These are phyloP conservation scores for Psilopogon haemacephalus DNA, from an alignment of 2,113 vertebrate species.

Conservation along the genomic window DNA sequence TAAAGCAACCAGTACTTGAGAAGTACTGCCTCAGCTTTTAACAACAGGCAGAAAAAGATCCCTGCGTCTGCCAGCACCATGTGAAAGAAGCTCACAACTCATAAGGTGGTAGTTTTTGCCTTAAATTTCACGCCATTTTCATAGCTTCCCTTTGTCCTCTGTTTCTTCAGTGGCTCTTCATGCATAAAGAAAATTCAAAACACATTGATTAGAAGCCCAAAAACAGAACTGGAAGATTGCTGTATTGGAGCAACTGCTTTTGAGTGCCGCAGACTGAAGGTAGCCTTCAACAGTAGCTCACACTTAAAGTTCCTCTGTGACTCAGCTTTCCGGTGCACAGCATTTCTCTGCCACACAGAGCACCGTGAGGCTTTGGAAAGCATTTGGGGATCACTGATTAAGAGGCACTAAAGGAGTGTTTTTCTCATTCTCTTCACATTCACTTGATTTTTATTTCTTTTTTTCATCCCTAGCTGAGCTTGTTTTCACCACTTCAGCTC, in stretches of 20 bases:
- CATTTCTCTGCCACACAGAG: not conserved
- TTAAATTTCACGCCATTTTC: not conserved
- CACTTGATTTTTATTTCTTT: not conserved
- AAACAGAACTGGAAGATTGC: not conserved
- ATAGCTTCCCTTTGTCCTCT: not conserved
- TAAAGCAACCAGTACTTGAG: not conserved
- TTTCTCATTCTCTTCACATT: not conserved
- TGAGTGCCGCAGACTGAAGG: fast-evolving
- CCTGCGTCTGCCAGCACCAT: not conserved
- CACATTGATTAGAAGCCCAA: not conserved
- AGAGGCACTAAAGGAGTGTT: not conserved
- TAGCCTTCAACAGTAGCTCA: not conserved
- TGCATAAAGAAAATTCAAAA: not conserved
- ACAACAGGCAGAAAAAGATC: not conserved
- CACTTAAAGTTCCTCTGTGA: not conserved
- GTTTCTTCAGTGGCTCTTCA: not conserved
- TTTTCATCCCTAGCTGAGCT: not conserved
- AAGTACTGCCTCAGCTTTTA: not conserved
- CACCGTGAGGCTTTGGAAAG: not conserved
- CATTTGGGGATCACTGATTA: not conserved
- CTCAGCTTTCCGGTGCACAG: not conserved
- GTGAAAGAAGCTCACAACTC: not conserved
- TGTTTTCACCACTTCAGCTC: not conserved
- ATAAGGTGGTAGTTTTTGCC: not conserved
- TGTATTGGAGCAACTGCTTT: not conserved